These are phyloP conservation scores for Drosophila miranda DNA, from an alignment of 1,140 invertebrate species.

Conservation along the genomic window DNA sequence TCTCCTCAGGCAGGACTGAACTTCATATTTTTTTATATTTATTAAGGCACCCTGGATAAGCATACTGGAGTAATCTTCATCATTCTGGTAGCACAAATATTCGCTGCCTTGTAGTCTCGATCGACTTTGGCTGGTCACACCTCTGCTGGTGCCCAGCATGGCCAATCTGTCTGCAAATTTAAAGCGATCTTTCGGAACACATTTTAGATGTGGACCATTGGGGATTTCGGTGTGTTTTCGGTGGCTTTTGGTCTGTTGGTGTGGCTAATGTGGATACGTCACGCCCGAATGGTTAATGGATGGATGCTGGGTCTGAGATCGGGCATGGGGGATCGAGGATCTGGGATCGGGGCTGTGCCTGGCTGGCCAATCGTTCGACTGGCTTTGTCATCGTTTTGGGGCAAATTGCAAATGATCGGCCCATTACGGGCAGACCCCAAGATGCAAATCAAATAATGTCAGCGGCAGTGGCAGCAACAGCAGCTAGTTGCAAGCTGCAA, in stretches of 20 bases:
- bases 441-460: slow-evolving; percentile 52
- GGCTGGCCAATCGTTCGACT: no score
- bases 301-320: slow-evolving; percentile 1
- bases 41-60: no score
- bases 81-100: no score
- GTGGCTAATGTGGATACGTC: slow-evolving; percentile 6
- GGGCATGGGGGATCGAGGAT: not conserved
- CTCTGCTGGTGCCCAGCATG: not conserved
- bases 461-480: slow-evolving; percentile 14
- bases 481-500: slow-evolving; percentile 39
- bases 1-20: no score
- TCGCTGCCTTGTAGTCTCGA: not conserved
- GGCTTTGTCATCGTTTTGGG: slow-evolving; percentile 31
- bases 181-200: slow-evolving; percentile 3
- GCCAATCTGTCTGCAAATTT: not conserved
- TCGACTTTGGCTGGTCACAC: slow-evolving; percentile 5
- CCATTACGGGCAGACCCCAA: slow-evolving; percentile 20
- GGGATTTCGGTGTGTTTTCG: not conserved
- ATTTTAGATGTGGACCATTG: not conserved
- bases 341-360: not conserved
- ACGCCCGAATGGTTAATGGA: slow-evolving; percentile 17
- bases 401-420: slow-evolving; percentile 9
- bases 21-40: no score
- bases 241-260: not conserved
- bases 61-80: no score